A percentile compares a stretch with the other conserved stretches of the same genome.
Evolutionary conservation across 2,888 invertebrate genomes (phyloP).

Genomic region (Drosophila pseudotalamancana): DNA sequence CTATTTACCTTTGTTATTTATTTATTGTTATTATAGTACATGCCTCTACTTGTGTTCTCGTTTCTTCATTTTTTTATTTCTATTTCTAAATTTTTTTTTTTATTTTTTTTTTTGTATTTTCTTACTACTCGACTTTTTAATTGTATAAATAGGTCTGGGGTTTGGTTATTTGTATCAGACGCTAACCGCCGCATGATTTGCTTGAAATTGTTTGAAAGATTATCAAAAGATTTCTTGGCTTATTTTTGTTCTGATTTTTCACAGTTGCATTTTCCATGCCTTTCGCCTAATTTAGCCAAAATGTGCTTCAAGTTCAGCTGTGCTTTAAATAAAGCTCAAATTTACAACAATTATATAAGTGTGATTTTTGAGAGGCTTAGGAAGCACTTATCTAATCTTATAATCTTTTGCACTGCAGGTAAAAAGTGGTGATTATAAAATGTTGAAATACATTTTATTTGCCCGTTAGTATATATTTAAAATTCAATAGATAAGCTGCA

Average conservation of each 20-base stretch:
- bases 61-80: slow-evolving; percentile 14
- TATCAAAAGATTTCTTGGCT: slow-evolving; percentile 19
- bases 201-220: slow-evolving; percentile 57
- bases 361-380: neutral
- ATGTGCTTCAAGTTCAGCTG: neutral
- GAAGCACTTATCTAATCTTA: too few species aligned
- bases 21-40: slow-evolving; percentile 76
- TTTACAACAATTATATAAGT: neutral
- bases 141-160: slow-evolving; percentile 59
- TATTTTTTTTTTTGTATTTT: slow-evolving; percentile 25
- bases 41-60: slow-evolving; percentile 58
- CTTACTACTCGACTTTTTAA: slow-evolving; percentile 45
- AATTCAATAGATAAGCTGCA: too few species aligned
- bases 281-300: slow-evolving; percentile 17
- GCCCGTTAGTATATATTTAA: too few species aligned
- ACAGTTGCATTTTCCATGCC: slow-evolving; percentile 22
- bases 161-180: slow-evolving; percentile 43
- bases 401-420: too few species aligned
- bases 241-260: slow-evolving; percentile 13
- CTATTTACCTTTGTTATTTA: slow-evolving; percentile 78
- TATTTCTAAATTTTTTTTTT: neutral
- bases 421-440: too few species aligned
- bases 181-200: slow-evolving; percentile 61
- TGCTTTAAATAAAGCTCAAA: too few species aligned
- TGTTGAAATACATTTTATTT: too few species aligned